A percentile compares a stretch with the other conserved stretches of the same genome.
Conservation (phyloP, 2,888 invertebrate species). For the Pogonocherus hispidulus region DNA sequence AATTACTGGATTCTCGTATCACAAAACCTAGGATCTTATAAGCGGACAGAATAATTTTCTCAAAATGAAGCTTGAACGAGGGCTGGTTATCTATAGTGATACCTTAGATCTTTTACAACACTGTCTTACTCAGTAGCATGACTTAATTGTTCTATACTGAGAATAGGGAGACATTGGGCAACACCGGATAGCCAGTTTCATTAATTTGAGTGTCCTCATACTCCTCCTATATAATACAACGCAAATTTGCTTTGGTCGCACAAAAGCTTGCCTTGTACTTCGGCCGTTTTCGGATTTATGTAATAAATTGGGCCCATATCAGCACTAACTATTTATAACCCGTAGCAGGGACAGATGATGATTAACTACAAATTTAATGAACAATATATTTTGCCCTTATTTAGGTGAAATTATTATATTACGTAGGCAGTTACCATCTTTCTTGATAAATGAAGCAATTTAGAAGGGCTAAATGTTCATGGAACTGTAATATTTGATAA, state of each 20-base stretch:
- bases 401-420: constrained; percentile 1
- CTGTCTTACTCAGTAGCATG: no score
- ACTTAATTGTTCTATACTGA: no score
- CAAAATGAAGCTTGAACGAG: no score
- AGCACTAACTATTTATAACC: constrained; percentile 9
- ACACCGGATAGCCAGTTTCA: constrained; percentile 13
- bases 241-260: constrained; percentile 14
- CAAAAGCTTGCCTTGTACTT: constrained; percentile 12
- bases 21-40: no score
- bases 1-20: no score
- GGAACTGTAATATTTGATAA: background rate
- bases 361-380: constrained; percentile 5
- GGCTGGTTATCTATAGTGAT: no score
- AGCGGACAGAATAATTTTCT: no score
- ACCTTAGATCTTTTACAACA: no score
- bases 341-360: background rate
- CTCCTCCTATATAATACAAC: no score
- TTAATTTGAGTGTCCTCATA: no score
- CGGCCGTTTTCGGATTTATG: constrained; percentile 8
- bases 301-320: constrained; percentile 10
- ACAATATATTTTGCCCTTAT: constrained; percentile 1
- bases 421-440: background rate
- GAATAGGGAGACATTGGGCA: constrained; percentile 13
- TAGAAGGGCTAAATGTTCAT: background rate
- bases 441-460: background rate